Evolutionary conservation across 1,140 invertebrate genomes (phyloP).

Genomic region (Homarus americanus): DNA sequence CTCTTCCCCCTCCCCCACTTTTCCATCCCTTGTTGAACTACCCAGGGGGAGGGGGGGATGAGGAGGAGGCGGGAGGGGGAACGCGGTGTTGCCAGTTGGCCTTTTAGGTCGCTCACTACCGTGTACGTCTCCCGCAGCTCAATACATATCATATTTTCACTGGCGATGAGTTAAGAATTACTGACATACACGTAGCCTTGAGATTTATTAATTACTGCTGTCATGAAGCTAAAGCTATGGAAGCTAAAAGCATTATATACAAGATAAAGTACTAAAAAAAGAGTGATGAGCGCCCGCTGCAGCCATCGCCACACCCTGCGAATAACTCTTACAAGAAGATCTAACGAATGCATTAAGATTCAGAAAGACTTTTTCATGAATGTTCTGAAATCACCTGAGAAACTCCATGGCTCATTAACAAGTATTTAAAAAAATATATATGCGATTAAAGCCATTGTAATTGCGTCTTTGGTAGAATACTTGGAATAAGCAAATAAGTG

Average conservation of each 20-base stretch:
- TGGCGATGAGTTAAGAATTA: neutral
- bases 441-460: constrained; percentile 57
- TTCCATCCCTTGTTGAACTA: constrained; percentile 29
- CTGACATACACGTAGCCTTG: neutral
- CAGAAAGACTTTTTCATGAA: constrained; percentile 53
- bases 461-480: neutral
- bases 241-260: neutral
- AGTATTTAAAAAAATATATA: constrained; percentile 50
- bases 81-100: neutral
- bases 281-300: constrained; percentile 23
- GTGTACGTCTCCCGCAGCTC: neutral
- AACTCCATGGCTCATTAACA: constrained; percentile 64
- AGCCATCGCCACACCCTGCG: constrained; percentile 44
- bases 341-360: constrained; percentile 54
- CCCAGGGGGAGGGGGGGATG: neutral
- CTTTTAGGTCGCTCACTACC: neutral
- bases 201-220: neutral
- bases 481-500: constrained; percentile 39
- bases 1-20: no score
- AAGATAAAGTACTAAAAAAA: constrained; percentile 13
- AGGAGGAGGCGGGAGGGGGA: no score
- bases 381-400: constrained; percentile 53
- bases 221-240: neutral
- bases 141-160: neutral
- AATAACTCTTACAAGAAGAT: constrained; percentile 31